Evolutionary conservation across 2,888 invertebrate genomes (phyloP).

Genomic region (Scaptodrosophila latifasciaeformis): DNA sequence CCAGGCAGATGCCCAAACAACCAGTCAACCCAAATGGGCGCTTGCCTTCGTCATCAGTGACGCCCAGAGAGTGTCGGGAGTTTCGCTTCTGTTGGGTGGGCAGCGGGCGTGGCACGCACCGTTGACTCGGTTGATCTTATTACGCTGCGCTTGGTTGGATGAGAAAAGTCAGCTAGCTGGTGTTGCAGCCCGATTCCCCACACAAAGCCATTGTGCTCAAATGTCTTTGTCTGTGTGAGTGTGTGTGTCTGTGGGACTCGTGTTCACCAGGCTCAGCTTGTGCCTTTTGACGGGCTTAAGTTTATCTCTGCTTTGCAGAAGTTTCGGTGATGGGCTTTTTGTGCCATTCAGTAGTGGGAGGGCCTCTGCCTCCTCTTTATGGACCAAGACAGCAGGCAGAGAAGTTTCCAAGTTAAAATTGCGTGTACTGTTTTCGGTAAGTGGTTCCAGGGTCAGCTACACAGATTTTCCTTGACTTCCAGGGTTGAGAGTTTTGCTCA

Average conservation of each 20-base stretch:
- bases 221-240: background rate
- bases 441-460: background rate
- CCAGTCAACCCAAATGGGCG: constrained; percentile 34
- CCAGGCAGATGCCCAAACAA: constrained; percentile 21
- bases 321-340: constrained; percentile 30
- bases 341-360: background rate
- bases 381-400: no score
- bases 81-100: constrained; percentile 46
- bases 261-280: constrained; percentile 30
- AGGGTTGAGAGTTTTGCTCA: constrained; percentile 22
- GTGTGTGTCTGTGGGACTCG: constrained; percentile 13
- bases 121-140: constrained; percentile 68
- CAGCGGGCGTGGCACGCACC: constrained; percentile 35
- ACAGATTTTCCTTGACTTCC: constrained; percentile 6
- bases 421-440: no score
- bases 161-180: constrained; percentile 60
- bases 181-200: constrained; percentile 16
- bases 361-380: no score
- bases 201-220: constrained; percentile 3
- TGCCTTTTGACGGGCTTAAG: constrained; percentile 58
- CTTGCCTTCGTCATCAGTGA: background rate
- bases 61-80: no score
- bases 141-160: constrained; percentile 67
- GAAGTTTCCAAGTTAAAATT: no score
- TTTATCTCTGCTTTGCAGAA: constrained; percentile 61